Evolutionary conservation across 2,113 vertebrate genomes (phyloP), one percentile per base, ranked within the genome.

Genomic region (Leucopternis melanops): DNA sequence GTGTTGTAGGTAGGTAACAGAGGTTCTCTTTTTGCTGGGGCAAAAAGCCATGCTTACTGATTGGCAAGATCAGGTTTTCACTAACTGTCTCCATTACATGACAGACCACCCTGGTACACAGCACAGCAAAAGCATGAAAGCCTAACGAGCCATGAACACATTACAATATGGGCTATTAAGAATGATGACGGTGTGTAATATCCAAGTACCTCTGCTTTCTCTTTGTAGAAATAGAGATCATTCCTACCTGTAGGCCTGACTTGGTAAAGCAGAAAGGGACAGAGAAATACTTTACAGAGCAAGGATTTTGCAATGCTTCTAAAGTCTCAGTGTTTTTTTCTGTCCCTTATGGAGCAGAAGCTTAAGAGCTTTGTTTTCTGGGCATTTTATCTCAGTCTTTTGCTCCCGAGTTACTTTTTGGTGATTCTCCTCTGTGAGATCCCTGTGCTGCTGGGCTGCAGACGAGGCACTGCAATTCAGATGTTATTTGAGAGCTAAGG

Each of bases 401-500:
- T 66, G 14, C 80, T 54, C 25, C 29, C 6, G 31, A 80, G 63
- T 61, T 47, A 61, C 75, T 71, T 69, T 36, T 49, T n/a, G 25
- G 18, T 29, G 23, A 63, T 89, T 81, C 25, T 71, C 23, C 77
- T 40, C 34, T 62, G n/a, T 3, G 21, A 69, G 62, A 82, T 70
- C 34, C 27, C 50, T 45, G 22, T 50, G 74, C 82, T 54, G 74
- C 82, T 42, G 40, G 23, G 59, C 81, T 88, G 78, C 70, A 69
- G 73, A 58, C 5, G 4, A 86, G 38, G 45, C 62, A 11, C 70
- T 45, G 75, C 17, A 2, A 86, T 81, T 86, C 87, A n/a, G 73
- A 82, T 57, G 61, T 86, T 90, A 90, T 80, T 91, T 94, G 93
- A 92, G 87, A 93, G 59, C 78, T 78, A 55, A 67, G 77, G 69